Conservation (phyloP, 2,888 invertebrate species). For the Drosophila neotestacea region DNA sequence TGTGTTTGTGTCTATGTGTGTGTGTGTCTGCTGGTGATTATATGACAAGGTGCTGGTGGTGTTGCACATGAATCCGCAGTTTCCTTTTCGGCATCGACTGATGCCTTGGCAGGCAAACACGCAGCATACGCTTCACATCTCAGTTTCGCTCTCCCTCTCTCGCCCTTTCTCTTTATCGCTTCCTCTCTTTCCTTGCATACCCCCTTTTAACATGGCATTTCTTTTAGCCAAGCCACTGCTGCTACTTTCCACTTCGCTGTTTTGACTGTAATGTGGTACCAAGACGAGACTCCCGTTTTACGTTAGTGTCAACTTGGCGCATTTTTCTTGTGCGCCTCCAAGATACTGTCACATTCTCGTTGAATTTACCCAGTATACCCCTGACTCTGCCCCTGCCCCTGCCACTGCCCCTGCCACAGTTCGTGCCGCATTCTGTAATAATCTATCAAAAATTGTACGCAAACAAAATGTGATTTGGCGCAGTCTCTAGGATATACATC, state of each 20-base stretch:
- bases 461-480: slow-evolving; percentile 79
- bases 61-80: slow-evolving; percentile 44
- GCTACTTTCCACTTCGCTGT: background rate
- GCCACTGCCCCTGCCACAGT: background rate
- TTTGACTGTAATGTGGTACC: slow-evolving; percentile 13
- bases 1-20: slow-evolving; percentile 23
- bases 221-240: slow-evolving; percentile 16
- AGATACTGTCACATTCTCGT: slow-evolving; percentile 71
- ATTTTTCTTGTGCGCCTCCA: slow-evolving; percentile 67
- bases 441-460: slow-evolving; percentile 80
- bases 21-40: slow-evolving; percentile 48
- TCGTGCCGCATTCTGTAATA: slow-evolving; percentile 71
- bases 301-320: slow-evolving; percentile 74
- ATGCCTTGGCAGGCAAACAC: slow-evolving; percentile 53
- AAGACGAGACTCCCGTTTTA: slow-evolving; percentile 5
- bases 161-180: background rate
- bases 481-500: slow-evolving; percentile 37
- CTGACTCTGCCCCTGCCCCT: background rate
- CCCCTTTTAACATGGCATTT: slow-evolving; percentile 1
- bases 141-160: background rate
- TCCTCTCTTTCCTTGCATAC: background rate
- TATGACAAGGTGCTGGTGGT: slow-evolving; percentile 69
- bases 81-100: slow-evolving; percentile 24
- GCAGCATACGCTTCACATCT: slow-evolving; percentile 43
- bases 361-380: background rate